Conservation (phyloP, 2,113 vertebrate species). For the Lasiurus borealis region DNA sequence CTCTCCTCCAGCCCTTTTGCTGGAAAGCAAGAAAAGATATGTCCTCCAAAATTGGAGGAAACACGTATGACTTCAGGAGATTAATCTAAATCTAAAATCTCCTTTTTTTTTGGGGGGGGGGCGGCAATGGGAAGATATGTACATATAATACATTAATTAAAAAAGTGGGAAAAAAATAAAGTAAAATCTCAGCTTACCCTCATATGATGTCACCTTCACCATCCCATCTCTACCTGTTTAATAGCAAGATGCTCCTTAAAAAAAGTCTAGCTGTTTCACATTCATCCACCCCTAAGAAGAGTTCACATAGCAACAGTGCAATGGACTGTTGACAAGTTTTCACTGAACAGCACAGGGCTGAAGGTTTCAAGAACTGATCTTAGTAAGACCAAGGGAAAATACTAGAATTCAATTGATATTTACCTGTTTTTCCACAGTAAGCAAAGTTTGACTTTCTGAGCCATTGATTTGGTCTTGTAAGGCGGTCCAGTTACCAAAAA, state of each 20-base stretch:
- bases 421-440: constrained; percentile 12
- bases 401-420: neutral
- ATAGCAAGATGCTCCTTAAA: neutral
- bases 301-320: neutral
- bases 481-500: neutral
- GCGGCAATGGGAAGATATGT: too few relatives aligned
- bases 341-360: neutral
- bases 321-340: neutral
- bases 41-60: constrained; percentile 56
- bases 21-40: neutral
- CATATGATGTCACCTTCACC: neutral
- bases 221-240: neutral
- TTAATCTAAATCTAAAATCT: neutral
- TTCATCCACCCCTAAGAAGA: neutral
- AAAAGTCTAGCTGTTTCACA: neutral
- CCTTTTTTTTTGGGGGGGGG: too few relatives aligned
- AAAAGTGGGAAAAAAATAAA: too few relatives aligned
- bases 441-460: constrained; percentile 41
- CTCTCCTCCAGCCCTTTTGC: neutral
- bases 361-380: neutral
- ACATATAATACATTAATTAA: too few relatives aligned
- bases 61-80: neutral
- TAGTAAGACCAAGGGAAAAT: neutral
- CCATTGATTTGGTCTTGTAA: neutral
- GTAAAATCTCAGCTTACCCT: neutral